Conservation (phyloP, 1,140 invertebrate species). For the Eurytemora carolleeae region DNA sequence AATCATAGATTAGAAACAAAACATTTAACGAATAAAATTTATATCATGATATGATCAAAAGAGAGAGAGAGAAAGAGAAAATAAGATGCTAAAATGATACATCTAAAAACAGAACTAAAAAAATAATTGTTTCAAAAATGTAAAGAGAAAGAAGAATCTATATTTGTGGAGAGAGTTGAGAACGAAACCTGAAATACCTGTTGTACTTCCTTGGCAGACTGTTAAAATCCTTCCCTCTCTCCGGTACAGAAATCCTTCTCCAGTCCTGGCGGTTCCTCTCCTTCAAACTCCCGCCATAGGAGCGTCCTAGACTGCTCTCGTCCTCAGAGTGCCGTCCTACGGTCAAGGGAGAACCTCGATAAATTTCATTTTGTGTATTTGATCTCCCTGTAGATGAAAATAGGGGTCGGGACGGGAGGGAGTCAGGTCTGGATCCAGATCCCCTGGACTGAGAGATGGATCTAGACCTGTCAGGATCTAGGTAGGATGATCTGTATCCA, state of each 20-base stretch:
- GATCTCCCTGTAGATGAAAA: not conserved
- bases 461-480: not conserved
- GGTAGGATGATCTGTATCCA: not conserved
- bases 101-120: no score
- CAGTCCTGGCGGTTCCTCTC: slow-evolving; percentile 1
- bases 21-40: no score
- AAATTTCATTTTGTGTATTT: not conserved
- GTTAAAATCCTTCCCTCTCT: slow-evolving; percentile 13
- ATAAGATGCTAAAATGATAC: no score
- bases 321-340: not conserved
- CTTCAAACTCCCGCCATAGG: not conserved
- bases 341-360: not conserved
- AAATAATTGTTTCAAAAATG: no score
- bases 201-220: slow-evolving; percentile 9
- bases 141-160: no score
- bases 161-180: no score
- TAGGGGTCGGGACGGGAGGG: not conserved
- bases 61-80: no score
- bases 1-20: no score
- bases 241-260: slow-evolving; percentile 13
- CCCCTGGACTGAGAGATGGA: not conserved
- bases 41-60: no score
- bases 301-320: not conserved
- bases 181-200: no score
- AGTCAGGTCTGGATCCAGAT: not conserved